phyloP scores from a whole-genome alignment of 2,888 invertebrate genomes.

The Crepidodera aurea region DNA sequence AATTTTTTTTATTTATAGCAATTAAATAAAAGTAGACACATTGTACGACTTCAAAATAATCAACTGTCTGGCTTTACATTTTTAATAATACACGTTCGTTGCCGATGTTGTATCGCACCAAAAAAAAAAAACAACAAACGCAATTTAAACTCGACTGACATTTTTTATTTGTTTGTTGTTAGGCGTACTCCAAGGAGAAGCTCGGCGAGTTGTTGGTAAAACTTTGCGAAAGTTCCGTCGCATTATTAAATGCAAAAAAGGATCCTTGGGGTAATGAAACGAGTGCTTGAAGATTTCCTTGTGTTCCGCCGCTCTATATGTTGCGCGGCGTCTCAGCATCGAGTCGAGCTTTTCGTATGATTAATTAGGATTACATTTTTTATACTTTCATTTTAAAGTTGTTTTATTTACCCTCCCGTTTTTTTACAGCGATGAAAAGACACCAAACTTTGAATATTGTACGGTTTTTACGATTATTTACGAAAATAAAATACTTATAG shows the following conservation, averaged over 20 bases:
- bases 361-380: constrained; percentile 1
- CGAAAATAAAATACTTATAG: too few species aligned
- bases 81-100: too few species aligned
- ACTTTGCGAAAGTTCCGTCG: constrained; percentile 79
- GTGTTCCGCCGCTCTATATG: background rate
- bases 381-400: background rate
- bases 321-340: background rate
- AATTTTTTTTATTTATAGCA: too few species aligned
- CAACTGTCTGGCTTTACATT: too few species aligned
- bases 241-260: constrained; percentile 76
- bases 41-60: too few species aligned
- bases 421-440: too few species aligned
- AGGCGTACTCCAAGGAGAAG: constrained; percentile 81
- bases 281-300: constrained; percentile 27
- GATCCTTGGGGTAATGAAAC: constrained; percentile 83
- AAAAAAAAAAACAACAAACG: constrained; percentile 15
- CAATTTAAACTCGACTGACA: constrained; percentile 27
- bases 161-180: constrained; percentile 28
- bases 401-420: background rate
- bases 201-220: constrained; percentile 78
- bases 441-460: too few species aligned
- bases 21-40: too few species aligned
- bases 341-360: background rate
- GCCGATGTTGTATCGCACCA: too few species aligned
- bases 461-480: too few species aligned